Base-by-base conservation (phyloP, 2,888 invertebrate genomes). In the Monoplex corrugatus region DNA sequence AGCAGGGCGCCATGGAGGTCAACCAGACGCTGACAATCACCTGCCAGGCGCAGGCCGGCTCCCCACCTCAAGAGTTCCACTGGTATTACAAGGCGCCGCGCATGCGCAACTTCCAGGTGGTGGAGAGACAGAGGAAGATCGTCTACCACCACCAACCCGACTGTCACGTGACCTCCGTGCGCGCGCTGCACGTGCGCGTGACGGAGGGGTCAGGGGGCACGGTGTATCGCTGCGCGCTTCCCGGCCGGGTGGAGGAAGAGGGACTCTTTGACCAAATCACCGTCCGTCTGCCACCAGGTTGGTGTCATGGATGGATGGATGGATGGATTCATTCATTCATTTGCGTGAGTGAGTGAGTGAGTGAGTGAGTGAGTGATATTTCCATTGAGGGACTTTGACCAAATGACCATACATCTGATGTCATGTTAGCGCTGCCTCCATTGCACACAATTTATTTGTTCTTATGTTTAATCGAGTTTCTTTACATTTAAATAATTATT, bases 141-240 rank as follows among this genome's bases (percentile, higher is more conserved):
- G 80, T 80, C 32, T 88, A 88, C 83, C 63, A 82, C 32, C 57
- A 50, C 78, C 57, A 87, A 2, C 80, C 89, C 68, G 89, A 86
- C 10, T 90, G 90, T 28, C 85, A 32, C 35, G 85, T 85, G 57
- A 83, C 80, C 43, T 88, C 88, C 57, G 63, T 45, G n/a, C 44
- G 90, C 32, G 72, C 83, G 23, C 13, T 89, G 40, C 72, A 78
- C 35, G 86, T 90, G 78, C 32, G 28, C 38, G 40, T 90, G 32
- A 40, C 40, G 50, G 6, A 82, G 23, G 87, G 88, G 43, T 80
- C 44, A 5, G 50, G 75, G 13, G 90, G 89, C 0, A 88, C 89
- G 8, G 78, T 63, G 57, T 90, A 83, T 84, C 86, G 90, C 5
- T 90, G 90, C 72, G 90, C 89, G 0, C 86, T 89, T 57, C 90